Evolutionary conservation across 2,888 invertebrate species (phyloP).

Genomic region (Ornithoptera alexandrae): DNA sequence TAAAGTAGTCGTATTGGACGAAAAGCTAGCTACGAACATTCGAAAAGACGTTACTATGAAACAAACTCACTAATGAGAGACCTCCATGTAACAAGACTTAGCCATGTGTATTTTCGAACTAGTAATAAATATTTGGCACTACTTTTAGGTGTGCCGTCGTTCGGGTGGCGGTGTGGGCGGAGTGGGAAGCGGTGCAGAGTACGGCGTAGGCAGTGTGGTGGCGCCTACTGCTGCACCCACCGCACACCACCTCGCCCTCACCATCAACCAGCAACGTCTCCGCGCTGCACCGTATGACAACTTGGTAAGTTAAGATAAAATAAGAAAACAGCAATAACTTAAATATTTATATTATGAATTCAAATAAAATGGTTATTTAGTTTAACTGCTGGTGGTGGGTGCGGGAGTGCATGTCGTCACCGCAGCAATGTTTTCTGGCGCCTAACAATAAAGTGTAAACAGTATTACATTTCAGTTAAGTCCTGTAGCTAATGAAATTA

Average conservation of each 20-base stretch:
- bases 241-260: slow-evolving; percentile 89
- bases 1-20: too few species aligned
- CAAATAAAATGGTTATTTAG: too few species aligned
- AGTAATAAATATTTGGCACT: not conserved
- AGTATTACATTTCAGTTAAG: too few species aligned
- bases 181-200: slow-evolving; percentile 40
- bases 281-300: slow-evolving; percentile 89
- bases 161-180: slow-evolving; percentile 57
- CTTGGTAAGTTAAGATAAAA: slow-evolving; percentile 65
- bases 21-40: too few species aligned
- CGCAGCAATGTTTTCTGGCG: too few species aligned
- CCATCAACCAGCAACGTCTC: slow-evolving; percentile 94
- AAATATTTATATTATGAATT: not conserved
- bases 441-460: too few species aligned
- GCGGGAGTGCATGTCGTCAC: too few species aligned
- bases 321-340: not conserved
- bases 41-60: too few species aligned
- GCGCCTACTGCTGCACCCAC: slow-evolving; percentile 70
- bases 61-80: too few species aligned
- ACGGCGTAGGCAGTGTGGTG: slow-evolving; percentile 61
- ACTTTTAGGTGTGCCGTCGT: slow-evolving; percentile 70
- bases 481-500: too few species aligned
- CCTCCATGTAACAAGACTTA: too few species aligned
- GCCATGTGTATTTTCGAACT: not conserved
- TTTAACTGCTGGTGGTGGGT: too few species aligned